Base-by-base conservation (phyloP, 2,888 invertebrate genomes). In the Caenorhabditis doughertyi region DNA sequence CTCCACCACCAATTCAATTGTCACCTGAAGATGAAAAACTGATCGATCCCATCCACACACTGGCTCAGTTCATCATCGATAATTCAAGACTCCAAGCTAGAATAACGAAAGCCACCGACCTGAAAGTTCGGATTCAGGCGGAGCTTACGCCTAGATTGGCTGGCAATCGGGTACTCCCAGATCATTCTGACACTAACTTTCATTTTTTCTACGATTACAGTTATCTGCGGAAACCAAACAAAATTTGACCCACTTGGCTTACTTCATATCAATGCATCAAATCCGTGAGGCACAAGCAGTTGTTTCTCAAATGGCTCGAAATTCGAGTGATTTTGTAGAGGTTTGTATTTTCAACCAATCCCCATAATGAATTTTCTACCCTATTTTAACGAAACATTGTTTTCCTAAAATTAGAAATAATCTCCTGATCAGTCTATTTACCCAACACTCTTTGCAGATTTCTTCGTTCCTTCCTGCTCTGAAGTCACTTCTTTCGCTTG, bases 381-480 rank as follows among this genome's bases (percentile, higher is more conserved):
- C 9, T 7, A 32, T 32, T 32, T 42, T 3, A 42, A 16, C 13
- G 5, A 7, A 7, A 16, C 3, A 42, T 8, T 13, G 44, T 65
- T 21, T 65, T 62, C 23, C 32, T 21, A 29, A 32, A 55, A 29
- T 18, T 16, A 13, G 25, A 44, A 44, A 42, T n/a, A 39, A 47
- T 13, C 42, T 8, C 27, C 8, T 44, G 16, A 18, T 18, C 4
- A 65, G 29, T 49, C 16, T 67, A 67, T 67, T 67, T 67, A 53
- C 39, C n/a, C 21, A 67, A 16, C 23, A 23, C 2, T n/a, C 18
- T 68, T 29, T 55, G 4, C 70, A 79, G 80, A 67, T 80, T 49
- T 80, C 80, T n/a, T 73, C 80, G 60, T 80, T 80, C 62, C 67
- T 80, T n/a, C 80, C 80, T 42, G 72, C 80, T 39, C 73, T 80